Conservation (phyloP, 1,140 invertebrate genomes). For the Conopomorpha cramerella region DNA sequence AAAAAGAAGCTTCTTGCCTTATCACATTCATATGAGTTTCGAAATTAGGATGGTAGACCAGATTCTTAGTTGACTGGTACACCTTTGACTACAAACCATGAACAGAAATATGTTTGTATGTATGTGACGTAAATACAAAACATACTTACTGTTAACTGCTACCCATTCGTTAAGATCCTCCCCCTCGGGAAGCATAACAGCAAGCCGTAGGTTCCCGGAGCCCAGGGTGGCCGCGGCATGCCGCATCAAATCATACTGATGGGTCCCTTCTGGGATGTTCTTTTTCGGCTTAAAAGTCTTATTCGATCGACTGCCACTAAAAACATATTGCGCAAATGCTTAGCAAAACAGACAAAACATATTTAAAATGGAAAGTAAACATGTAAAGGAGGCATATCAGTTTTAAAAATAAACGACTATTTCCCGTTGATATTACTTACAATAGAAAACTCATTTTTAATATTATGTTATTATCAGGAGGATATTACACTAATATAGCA, state of each 20-base stretch:
- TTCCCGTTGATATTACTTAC: slow-evolving; percentile 23
- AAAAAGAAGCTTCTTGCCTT: too few species aligned
- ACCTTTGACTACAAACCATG: too few species aligned
- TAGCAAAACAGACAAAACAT: too few species aligned
- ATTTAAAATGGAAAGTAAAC: too few species aligned
- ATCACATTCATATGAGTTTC: too few species aligned
- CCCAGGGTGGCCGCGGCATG: slow-evolving; percentile 98
- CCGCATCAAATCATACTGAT: slow-evolving; percentile 99
- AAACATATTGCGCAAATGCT: too few species aligned
- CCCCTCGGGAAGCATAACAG: slow-evolving; percentile 96
- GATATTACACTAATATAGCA: slow-evolving; percentile 18
- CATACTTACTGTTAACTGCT: slow-evolving; percentile 95
- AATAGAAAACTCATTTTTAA: slow-evolving; percentile 51
- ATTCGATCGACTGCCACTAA: slow-evolving; percentile 84
- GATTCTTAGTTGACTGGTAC: too few species aligned
- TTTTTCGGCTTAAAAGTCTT: slow-evolving; percentile 99
- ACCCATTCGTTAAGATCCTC: slow-evolving; percentile 99
- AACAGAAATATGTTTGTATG: too few species aligned
- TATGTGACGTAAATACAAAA: too few species aligned
- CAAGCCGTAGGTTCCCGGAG: slow-evolving; percentile 93
- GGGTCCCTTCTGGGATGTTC: slow-evolving; percentile 97
- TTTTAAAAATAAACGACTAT: too few species aligned
- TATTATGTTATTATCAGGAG: slow-evolving; percentile 6
- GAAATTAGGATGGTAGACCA: too few species aligned
- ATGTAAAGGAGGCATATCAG: too few species aligned